Conservation (phyloP, 2,113 vertebrate genomes). For the Brienomyrus brachyistius region DNA sequence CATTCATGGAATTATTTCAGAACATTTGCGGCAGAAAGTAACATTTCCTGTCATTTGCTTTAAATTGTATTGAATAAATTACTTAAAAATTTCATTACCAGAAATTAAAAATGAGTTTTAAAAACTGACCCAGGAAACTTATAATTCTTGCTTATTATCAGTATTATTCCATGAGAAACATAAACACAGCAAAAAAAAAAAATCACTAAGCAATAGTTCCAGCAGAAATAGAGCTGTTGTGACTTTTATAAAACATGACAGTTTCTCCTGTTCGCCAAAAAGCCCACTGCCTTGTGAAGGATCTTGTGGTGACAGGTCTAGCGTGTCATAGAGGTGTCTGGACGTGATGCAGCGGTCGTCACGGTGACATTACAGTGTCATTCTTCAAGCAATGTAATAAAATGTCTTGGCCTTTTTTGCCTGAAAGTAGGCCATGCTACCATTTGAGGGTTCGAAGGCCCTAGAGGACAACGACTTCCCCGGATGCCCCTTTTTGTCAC, state of each 20-base stretch:
- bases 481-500: slow-evolving; percentile 4
- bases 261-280: neutral
- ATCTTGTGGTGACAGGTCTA: neutral
- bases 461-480: neutral
- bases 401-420: neutral
- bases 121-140: neutral
- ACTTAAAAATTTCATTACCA: neutral
- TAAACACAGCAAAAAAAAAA: neutral
- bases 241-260: neutral
- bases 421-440: slow-evolving; percentile 3
- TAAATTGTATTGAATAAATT: neutral
- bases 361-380: neutral
- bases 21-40: neutral
- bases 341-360: neutral
- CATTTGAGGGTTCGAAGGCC: slow-evolving; percentile 8
- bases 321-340: neutral
- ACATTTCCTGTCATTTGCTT: neutral
- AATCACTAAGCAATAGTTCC: neutral
- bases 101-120: neutral
- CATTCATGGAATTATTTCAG: neutral
- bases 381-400: neutral
- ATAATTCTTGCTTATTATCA: neutral
- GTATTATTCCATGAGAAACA: neutral
- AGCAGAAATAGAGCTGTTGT: neutral
- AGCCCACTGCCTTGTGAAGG: neutral